Percentiles rank a stretch among this genome's conserved stretches.
Evolutionary conservation across 2,113 vertebrate species (phyloP).

Genomic region (Panurus biarmicus): DNA sequence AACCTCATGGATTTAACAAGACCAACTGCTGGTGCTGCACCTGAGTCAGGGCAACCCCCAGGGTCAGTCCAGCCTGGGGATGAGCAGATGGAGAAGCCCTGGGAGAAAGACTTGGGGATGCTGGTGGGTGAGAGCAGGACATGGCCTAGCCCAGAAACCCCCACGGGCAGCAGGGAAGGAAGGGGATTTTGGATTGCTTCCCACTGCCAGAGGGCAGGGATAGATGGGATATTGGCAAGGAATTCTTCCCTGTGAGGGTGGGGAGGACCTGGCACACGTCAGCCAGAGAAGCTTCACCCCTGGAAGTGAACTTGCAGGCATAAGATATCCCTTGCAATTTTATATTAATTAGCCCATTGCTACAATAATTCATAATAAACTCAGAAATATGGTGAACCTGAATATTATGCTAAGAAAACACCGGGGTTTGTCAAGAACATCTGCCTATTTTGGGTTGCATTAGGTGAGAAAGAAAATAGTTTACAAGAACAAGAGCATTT

Average conservation of each 20-base stretch:
- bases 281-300: background rate
- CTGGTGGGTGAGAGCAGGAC: background rate
- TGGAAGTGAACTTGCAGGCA: background rate
- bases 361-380: background rate
- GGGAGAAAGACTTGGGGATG: background rate
- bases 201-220: background rate
- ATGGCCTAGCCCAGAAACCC: background rate
- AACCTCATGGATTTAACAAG: background rate
- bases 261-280: background rate
- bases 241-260: background rate
- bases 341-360: background rate
- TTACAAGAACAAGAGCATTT: background rate
- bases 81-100: background rate
- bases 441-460: background rate
- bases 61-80: background rate
- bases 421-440: background rate
- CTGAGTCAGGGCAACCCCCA: background rate
- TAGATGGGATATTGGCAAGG: background rate
- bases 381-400: background rate
- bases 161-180: fast-evolving
- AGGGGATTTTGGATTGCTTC: background rate
- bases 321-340: background rate
- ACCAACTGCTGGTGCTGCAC: background rate
- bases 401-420: background rate
- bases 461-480: background rate